These are phyloP conservation scores for Pipistrellus pygmaeus DNA, from an alignment of 2,797 vertebrate genomes.

Conservation along the genomic window DNA sequence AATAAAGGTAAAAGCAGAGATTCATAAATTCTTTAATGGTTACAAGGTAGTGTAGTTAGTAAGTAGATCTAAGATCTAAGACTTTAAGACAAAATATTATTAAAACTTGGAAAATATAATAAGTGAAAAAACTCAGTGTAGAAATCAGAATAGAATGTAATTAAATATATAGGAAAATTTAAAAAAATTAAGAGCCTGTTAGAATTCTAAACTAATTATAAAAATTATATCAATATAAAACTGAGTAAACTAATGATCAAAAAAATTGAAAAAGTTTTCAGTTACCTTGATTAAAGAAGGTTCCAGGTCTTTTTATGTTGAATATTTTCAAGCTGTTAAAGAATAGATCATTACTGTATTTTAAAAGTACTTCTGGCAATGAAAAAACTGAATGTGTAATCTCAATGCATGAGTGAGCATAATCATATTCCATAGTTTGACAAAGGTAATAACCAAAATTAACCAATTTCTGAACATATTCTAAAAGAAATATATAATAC, in stretches of 20 bases:
- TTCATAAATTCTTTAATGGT: not conserved
- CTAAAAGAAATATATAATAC: not conserved
- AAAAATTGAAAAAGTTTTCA: not conserved
- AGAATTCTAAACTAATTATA: not conserved
- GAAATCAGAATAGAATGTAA: not conserved
- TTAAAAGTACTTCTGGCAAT: not conserved
- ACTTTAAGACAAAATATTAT: not conserved
- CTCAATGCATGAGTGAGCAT: not conserved
- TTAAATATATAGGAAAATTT: slow-evolving; percentile 14
- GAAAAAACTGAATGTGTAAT: not conserved
- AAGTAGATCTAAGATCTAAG: slow-evolving; percentile 16
- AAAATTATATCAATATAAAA: slow-evolving; percentile 19
- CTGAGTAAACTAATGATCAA: not conserved
- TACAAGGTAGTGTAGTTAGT: not conserved
- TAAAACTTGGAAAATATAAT: slow-evolving; percentile 1
- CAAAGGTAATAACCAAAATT: slow-evolving; percentile 13
- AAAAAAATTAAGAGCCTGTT: not conserved
- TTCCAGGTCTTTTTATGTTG: not conserved
- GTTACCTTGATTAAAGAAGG: not conserved
- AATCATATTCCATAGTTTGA: not conserved
- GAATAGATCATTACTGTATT: not conserved
- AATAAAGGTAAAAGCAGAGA: slow-evolving; percentile 33
- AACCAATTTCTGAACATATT: not conserved
- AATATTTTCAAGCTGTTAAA: slow-evolving; percentile 23
- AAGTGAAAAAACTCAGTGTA: not conserved